phyloP scores from a whole-genome alignment of 2,888 invertebrate genomes.

The Spialia ferax region DNA sequence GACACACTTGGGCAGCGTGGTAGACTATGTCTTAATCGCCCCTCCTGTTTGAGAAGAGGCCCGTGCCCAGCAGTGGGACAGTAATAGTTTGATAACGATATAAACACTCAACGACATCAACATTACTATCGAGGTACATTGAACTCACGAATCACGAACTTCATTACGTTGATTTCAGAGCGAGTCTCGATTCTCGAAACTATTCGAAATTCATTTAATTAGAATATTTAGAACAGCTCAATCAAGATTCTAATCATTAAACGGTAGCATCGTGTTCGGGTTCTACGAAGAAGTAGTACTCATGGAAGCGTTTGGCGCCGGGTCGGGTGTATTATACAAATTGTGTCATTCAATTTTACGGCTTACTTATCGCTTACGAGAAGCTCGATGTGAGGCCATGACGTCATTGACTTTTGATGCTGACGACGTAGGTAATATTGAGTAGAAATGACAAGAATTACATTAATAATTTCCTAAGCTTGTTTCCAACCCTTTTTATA shows the following conservation, averaged over 20 bases:
- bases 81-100: too few species aligned
- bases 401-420: constrained; percentile 5
- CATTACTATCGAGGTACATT: too few species aligned
- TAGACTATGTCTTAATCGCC: too few species aligned
- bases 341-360: constrained; percentile 35
- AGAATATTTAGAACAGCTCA: constrained; percentile 14
- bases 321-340: constrained; percentile 28
- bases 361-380: constrained; percentile 31
- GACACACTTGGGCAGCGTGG: too few species aligned
- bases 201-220: constrained; percentile 3
- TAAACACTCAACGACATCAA: too few species aligned
- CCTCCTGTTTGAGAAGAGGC: too few species aligned
- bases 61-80: too few species aligned
- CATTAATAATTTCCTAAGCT: too few species aligned
- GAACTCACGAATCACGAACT: too few species aligned
- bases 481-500: too few species aligned
- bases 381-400: constrained; percentile 20
- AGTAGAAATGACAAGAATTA: constrained; percentile 2
- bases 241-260: constrained; percentile 14
- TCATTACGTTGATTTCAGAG: background rate
- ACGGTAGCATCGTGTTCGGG: constrained; percentile 7
- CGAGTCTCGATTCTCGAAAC: background rate
- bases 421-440: background rate
- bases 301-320: constrained; percentile 16
- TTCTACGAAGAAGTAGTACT: too few species aligned